Base-by-base conservation (phyloP, 2,888 invertebrate species). In the Nomada lathburiana region DNA sequence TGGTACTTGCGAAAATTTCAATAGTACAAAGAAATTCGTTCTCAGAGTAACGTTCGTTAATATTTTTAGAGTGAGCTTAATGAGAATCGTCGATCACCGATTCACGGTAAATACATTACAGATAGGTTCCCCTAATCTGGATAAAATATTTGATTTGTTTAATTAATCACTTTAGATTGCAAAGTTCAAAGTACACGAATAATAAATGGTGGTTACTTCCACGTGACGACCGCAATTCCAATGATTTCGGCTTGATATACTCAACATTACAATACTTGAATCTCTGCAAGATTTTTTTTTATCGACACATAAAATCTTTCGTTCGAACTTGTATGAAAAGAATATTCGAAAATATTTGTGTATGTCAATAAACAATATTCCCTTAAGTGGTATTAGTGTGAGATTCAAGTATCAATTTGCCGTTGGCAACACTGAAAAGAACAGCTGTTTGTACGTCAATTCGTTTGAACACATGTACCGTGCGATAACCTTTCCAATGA, bases 391-490 rank as follows among this genome's bases (percentile, higher is more conserved):
- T 11, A 10, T 72, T 20, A 55, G n/a, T 47, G 10, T 55, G 29
- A 65, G 55, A 65, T 65, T 47, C 18, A 23, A 47, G 29, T 29
- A 73, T 57, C 29, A 57, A 50, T n/a, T 62, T 53, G 29, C 57
- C 13, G 78, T 85, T 84, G 78, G 82, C 75, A 78, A 77, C 64
- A 82, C 65, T 82, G 86, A 53, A 64, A 57, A 68, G 74, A 88
- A 84, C 88, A 88, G 80, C 86, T 88, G 86, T 88, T 88, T 88
- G 71, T 72, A 69, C 68, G 60, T 53, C 63, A 70, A 69, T 75
- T 69, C 23, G 47, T 67, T 76, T 76, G 65, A 86, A 88, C 74
- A 64, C 79, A 72, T 75, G 76, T 74, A 75, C 76, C 70, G 69
- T 75, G 64, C 81, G 86, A 88, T 88, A 88, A 84, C 86, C 84